Evolutionary conservation across 2,797 vertebrate genomes (phyloP).

Genomic region (Helostoma temminkii): DNA sequence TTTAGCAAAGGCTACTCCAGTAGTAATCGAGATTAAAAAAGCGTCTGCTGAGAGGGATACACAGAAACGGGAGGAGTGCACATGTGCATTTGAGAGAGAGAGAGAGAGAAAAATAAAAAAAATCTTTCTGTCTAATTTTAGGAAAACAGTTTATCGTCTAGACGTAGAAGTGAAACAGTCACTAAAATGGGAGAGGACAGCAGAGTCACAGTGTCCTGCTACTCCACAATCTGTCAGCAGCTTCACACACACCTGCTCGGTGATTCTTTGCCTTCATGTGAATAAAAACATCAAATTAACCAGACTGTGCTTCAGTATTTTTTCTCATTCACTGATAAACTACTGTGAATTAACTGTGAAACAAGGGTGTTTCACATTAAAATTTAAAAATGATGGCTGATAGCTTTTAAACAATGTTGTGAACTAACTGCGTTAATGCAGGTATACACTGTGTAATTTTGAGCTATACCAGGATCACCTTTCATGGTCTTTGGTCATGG

Average conservation of each 20-base stretch:
- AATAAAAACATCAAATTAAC: neutral
- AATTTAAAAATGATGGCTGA: too few relatives aligned
- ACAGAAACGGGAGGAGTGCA: neutral
- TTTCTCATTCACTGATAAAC: neutral
- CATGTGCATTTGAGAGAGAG: neutral
- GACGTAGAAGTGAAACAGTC: constrained; percentile 10
- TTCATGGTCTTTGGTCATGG: too few relatives aligned
- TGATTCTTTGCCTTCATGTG: neutral
- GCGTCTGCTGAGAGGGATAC: constrained; percentile 20
- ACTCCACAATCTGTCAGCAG: neutral
- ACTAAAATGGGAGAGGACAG: neutral
- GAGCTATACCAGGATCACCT: too few relatives aligned
- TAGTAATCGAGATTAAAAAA: constrained; percentile 38
- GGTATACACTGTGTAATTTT: too few relatives aligned
- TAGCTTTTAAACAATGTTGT: too few relatives aligned
- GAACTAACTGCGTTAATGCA: too few relatives aligned
- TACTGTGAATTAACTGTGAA: neutral
- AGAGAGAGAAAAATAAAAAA: neutral
- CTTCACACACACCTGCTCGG: neutral
- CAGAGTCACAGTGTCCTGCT: constrained; percentile 1
- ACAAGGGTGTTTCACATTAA: neutral
- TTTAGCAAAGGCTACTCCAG: constrained; percentile 18
- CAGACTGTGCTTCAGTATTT: neutral
- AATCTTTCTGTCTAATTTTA: constrained; percentile 12
- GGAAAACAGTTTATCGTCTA: constrained; percentile 7